Percentiles rank a stretch among this genome's conserved stretches.
phyloP scores from a whole-genome alignment of 2,888 invertebrate genomes.

The Papilio elwesi region DNA sequence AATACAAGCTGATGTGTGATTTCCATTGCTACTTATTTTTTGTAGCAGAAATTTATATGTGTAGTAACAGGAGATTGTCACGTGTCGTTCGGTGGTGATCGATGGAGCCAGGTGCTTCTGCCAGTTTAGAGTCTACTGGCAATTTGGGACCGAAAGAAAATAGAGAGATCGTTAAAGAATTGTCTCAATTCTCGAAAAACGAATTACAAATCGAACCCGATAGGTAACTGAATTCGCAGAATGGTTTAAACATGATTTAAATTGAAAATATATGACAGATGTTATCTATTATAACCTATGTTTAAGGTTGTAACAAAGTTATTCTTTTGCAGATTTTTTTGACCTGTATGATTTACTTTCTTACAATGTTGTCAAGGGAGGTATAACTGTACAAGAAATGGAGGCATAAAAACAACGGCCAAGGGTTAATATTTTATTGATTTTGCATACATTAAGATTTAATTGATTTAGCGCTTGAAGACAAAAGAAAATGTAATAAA shows the following conservation, averaged over 20 bases:
- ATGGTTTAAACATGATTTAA: not conserved
- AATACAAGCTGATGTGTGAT: too few relatives aligned
- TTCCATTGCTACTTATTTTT: not conserved
- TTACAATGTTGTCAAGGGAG: slow-evolving; percentile 54
- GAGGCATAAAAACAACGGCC: not conserved
- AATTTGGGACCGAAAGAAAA: slow-evolving; percentile 49
- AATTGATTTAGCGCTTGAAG: not conserved
- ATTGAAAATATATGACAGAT: not conserved
- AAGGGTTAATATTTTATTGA: too few relatives aligned
- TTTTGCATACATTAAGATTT: too few relatives aligned
- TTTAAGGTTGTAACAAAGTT: not conserved
- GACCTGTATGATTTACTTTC: slow-evolving; percentile 61
- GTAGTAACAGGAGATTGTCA: slow-evolving; percentile 45
- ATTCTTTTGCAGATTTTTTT: slow-evolving; percentile 63
- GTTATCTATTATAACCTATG: not conserved
- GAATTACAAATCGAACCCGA: slow-evolving; percentile 61
- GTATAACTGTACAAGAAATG: slow-evolving; percentile 47
- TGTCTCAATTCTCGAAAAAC: slow-evolving; percentile 59
- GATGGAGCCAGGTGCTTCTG: slow-evolving; percentile 43
- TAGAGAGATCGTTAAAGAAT: slow-evolving; percentile 53
- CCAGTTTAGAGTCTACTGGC: slow-evolving; percentile 50
- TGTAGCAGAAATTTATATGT: slow-evolving; percentile 47
- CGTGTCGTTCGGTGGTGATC: slow-evolving; percentile 46
- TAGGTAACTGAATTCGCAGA: slow-evolving; percentile 51
- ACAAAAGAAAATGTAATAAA: not conserved